Conservation (phyloP, 2,797 vertebrate species). For the Myiotriccus ornatus region DNA sequence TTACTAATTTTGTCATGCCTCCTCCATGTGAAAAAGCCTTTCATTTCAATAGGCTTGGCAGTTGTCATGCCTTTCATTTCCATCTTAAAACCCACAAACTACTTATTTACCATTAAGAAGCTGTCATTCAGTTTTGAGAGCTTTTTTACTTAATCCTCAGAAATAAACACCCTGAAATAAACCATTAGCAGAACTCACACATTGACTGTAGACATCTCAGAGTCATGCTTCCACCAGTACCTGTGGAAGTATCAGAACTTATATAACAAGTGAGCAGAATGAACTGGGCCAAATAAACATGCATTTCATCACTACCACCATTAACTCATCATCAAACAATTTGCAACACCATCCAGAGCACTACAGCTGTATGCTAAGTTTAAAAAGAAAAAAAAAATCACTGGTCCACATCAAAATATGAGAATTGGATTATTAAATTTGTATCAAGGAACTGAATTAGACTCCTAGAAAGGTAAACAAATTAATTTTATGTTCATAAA, state of each 20-base stretch:
- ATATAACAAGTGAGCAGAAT: background rate
- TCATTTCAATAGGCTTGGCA: background rate
- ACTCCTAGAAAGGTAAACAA: constrained; percentile 13
- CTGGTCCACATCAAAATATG: background rate
- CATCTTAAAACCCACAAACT: background rate
- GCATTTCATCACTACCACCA: background rate
- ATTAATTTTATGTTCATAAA: constrained; percentile 10
- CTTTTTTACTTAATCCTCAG: background rate
- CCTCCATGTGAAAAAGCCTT: background rate
- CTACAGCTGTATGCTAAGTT: background rate
- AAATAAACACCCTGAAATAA: background rate
- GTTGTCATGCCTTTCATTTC: background rate
- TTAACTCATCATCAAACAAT: background rate
- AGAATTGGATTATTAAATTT: background rate
- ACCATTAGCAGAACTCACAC: background rate
- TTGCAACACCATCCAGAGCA: background rate
- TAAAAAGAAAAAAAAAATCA: background rate
- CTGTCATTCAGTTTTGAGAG: background rate
- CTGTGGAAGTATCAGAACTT: background rate
- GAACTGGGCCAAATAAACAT: background rate
- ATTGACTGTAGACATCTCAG: background rate
- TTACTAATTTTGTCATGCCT: background rate
- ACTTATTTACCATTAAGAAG: background rate
- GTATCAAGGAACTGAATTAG: background rate
- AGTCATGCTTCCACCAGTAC: background rate